These are phyloP conservation scores for Sylvia borin DNA, from an alignment of 2,797 vertebrate genomes.

Conservation along the genomic window DNA sequence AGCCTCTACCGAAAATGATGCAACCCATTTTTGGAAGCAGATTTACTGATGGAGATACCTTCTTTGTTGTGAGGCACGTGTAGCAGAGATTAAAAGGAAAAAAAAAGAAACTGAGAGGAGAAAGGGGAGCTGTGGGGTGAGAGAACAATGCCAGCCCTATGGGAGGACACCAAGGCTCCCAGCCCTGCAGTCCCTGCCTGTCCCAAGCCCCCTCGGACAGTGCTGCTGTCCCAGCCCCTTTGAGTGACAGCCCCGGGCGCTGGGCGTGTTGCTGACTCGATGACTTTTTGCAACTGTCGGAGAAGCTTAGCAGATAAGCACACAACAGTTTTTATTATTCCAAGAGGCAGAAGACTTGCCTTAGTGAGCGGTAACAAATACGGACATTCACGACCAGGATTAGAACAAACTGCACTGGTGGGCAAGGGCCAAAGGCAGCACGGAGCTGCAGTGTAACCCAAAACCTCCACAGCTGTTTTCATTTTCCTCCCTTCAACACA, in stretches of 20 bases:
- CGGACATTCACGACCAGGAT: conserved; percentile 76
- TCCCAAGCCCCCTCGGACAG: not conserved
- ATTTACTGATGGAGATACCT: not conserved
- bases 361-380: conserved; percentile 73
- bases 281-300: conserved; percentile 63
- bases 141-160: not conserved
- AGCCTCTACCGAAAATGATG: not conserved
- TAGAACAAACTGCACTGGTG: conserved; percentile 78
- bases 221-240: not conserved
- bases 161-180: not conserved
- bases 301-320: conserved; percentile 68
- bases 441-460: conserved; percentile 76
- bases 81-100: not conserved
- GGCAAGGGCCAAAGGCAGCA: conserved; percentile 77
- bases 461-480: conserved; percentile 85
- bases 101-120: not conserved
- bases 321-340: conserved; percentile 69
- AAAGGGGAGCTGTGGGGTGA: not conserved
- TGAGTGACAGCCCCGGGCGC: not conserved
- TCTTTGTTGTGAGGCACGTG: not conserved
- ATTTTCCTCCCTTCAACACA: conserved; percentile 80
- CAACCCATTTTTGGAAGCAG: not conserved
- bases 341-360: conserved; percentile 66
- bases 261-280: not conserved
- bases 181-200: not conserved